Conservation (phyloP, 1,140 invertebrate genomes). For the Sarcophaga bullata region DNA sequence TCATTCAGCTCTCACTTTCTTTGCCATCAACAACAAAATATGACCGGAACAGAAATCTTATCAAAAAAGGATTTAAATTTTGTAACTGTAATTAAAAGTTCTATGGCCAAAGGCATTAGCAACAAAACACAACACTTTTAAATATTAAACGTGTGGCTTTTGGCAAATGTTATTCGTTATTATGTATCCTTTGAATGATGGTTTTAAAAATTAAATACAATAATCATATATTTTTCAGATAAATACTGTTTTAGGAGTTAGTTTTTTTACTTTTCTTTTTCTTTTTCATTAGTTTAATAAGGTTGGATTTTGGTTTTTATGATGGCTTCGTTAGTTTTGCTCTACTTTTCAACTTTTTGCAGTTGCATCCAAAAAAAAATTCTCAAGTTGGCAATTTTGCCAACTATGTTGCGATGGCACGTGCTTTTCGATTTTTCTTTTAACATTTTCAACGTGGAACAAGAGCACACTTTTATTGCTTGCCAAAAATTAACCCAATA, state of each 20-base stretch:
- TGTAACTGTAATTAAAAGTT: not conserved
- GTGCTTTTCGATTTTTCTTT: conserved; percentile 21
- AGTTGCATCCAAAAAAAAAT: not conserved
- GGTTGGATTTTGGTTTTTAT: not conserved
- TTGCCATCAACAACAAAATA: no score
- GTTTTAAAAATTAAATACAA: not conserved
- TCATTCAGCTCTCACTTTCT: no score
- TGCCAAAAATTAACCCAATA: conserved; percentile 10
- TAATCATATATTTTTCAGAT: not conserved
- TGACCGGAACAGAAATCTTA: no score
- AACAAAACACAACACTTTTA: no score
- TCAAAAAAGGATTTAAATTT: not conserved
- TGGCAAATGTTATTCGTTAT: no score
- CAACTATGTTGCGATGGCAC: conserved; percentile 29
- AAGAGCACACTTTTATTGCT: not conserved
- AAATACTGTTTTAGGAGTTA: not conserved
- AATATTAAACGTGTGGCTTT: no score
- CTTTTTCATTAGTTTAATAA: not conserved
- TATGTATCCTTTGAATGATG: not conserved
- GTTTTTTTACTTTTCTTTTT: not conserved
- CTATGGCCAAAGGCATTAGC: not conserved
- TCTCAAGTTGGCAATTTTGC: conserved; percentile 20
- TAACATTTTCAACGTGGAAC: conserved; percentile 27
- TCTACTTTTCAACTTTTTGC: not conserved
- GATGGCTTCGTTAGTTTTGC: conserved; percentile 7